Evolutionary conservation across 2,797 vertebrate species (phyloP), one percentile per base, ranked within the genome.

Genomic region (Leucoraja ocellata): DNA sequence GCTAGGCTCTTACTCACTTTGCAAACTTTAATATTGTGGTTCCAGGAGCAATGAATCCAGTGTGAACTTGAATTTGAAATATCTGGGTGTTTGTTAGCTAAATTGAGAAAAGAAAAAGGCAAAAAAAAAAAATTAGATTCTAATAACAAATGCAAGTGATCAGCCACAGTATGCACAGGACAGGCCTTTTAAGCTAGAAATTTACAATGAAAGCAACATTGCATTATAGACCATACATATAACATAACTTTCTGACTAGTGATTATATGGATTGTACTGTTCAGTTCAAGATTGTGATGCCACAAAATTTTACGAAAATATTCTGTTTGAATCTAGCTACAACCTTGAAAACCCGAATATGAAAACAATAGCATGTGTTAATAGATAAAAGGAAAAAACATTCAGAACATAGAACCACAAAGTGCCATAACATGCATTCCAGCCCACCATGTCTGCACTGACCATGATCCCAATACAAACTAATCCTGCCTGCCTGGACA

Each of bases 41-140:
- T 94, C 98, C 98, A 93, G 98, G 96, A 93, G 97, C 95, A 94
- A 99, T 98, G 95, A 99, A 99, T 95, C 99, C 99, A 93, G 98
- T 99, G 93, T 99, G 98, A 95, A 99, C 99, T 93, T 99, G 99
- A 95, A 99, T 98, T 97, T 99, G 99, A 95, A 99, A 98, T 95
- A 99, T 99, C 96, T 99, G 99, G 28, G 98, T 99, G 96, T 99
- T 99, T 94, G 98, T 98, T 95, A 99, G 98, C 99, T 99, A 94
- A 88, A 88, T 63, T 16, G 16, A 32, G 63, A 32, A 88, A 32
- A 1, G 13, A 32, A 88, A 65, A 86, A 9, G n/a, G 11, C 65
- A 86, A 58, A 58, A 65, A 16, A n/a, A n/a, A n/a, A n/a, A 16
- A n/a, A 28, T 86, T 23, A 36, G 36, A 18, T 65, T 88, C n/a